These are phyloP conservation scores for Euzophera pinguis DNA, from an alignment of 2,888 invertebrate species.

Conservation along the genomic window DNA sequence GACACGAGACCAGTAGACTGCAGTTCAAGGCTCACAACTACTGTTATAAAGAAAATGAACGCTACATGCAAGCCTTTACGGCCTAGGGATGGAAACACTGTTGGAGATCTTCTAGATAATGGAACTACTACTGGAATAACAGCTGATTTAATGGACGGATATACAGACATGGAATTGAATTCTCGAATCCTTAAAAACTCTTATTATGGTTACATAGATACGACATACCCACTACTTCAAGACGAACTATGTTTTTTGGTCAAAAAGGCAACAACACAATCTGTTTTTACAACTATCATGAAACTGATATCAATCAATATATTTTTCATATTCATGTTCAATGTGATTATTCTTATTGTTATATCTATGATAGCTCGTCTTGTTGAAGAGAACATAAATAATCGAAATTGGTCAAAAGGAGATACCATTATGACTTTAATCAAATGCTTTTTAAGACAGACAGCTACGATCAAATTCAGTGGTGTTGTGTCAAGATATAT, in stretches of 20 bases:
- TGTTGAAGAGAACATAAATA: slow-evolving; percentile 35
- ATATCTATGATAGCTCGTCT: slow-evolving; percentile 44
- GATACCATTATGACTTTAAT: slow-evolving; percentile 50
- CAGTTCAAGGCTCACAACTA: slow-evolving; percentile 47
- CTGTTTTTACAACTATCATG: slow-evolving; percentile 64
- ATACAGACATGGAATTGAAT: slow-evolving; percentile 76
- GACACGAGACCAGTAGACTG: slow-evolving; percentile 49
- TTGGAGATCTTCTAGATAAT: slow-evolving; percentile 61
- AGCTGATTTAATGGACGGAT: slow-evolving; percentile 65
- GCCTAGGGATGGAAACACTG: slow-evolving; percentile 62
- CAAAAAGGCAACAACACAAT: slow-evolving; percentile 68
- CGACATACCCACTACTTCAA: slow-evolving; percentile 71
- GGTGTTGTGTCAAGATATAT: slow-evolving; percentile 58
- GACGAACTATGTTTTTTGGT: slow-evolving; percentile 79
- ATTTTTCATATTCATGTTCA: slow-evolving; percentile 45
- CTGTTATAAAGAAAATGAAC: slow-evolving; percentile 53
- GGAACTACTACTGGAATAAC: slow-evolving; percentile 71
- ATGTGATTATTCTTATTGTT: slow-evolving; percentile 39
- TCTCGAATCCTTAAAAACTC: slow-evolving; percentile 73
- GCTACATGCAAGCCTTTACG: slow-evolving; percentile 56
- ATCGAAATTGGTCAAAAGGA: slow-evolving; percentile 21
- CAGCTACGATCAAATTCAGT: slow-evolving; percentile 53
- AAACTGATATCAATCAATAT: slow-evolving; percentile 53
- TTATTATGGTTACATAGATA: slow-evolving; percentile 72
- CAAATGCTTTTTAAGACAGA: slow-evolving; percentile 67